Base-by-base conservation (phyloP, 2,797 vertebrate species). In the Eleutherodactylus coqui region DNA sequence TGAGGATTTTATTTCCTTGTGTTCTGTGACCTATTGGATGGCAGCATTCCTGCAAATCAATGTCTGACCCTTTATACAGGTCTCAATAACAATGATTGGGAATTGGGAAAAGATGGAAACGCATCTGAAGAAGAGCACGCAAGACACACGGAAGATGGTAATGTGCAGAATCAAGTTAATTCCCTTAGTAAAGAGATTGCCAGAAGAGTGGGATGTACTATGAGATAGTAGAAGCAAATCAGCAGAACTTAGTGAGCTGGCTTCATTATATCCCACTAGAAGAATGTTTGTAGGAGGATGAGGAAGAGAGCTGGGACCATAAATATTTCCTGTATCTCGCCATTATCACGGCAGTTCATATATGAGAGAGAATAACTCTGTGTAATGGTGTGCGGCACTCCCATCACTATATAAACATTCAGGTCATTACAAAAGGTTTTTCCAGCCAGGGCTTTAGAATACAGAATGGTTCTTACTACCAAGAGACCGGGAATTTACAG, bases 171-270 rank as follows among this genome's bases (percentile, higher is more conserved):
- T 72, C 9, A 1, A 60, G 43, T 45, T 32, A 55, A 77, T 51
- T 77, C 32, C 67, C 41, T 21, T 10, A 55, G 43, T 43, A 32
- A 73, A 77, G 32, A 0, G 29, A 69, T 7, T 53, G 6, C 0
- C 2, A 45, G 34, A 75, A 67, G 4, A 45, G 81, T 88, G 67
- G 81, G 80, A 88, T 84, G 83, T 78, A 86, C 75, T 29, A 43
- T 0, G 49, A 89, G 86, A 88, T 79, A 85, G 47, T 34, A 38
- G 13, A 79, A 58, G 53, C 53, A 70, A 47, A 3, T 19, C 64
- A 53, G 32, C 34, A 55, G 73, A 62, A 62, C 24, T 85, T 43
- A 80, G 17, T 38, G 24, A 55, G 27, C 75, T 53, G 27, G 45
- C 24, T 83, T 83, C 10, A 49, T 51, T 60, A 0, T 32, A 16